Base-by-base conservation (phyloP, 1,140 invertebrate genomes). In the Lepidurus arcticus region DNA sequence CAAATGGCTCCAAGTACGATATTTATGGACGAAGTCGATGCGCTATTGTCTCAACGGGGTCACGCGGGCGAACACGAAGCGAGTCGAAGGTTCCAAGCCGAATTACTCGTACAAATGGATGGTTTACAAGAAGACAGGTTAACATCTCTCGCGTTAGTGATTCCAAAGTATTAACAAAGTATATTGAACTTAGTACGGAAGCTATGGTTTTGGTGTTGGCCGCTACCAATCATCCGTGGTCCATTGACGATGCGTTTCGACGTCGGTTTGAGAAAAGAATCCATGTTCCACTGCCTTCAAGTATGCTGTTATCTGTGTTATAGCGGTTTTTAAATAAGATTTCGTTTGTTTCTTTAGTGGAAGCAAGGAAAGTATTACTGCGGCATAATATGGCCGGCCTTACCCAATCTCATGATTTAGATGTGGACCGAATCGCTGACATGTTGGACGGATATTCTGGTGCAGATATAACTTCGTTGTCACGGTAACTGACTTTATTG, bases 1-100 rank as follows among this genome's bases (percentile, higher is more conserved):
- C 91, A 91, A 84, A 91, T 95, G 83, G 91, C 96, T 0, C 97
- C 97, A 0, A 93, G 94, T 1, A 95, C 95, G 47, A 95, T 99
- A 81, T 99, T 99, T 85, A 91, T 99, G 45, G 97, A 99, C 84
- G 97, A 99, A 86, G 91, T 98, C 75, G 97, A 99, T 84, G 92
- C 94, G 42, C 86, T 98, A 16, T 91, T 93, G 7, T 91, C 92
- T 0, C 89, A 89, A 77, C 85, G 92, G 26, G 91, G 91, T 34
- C 84, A 87, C 1, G 87, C 89, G 1, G 89, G 88, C 0, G 94
- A 97, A 84, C 95, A 97, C 81, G 97, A 99, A 85, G 95, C 96
- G 0, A 93, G 93, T 26, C 87, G 95, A 78, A 86, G 97, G 79
- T 91, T 98, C 16, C 96, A 96, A 87, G 92, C 95, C 34, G 96